Conservation (phyloP, 2,888 invertebrate species). For the Drosophila peninsularis region DNA sequence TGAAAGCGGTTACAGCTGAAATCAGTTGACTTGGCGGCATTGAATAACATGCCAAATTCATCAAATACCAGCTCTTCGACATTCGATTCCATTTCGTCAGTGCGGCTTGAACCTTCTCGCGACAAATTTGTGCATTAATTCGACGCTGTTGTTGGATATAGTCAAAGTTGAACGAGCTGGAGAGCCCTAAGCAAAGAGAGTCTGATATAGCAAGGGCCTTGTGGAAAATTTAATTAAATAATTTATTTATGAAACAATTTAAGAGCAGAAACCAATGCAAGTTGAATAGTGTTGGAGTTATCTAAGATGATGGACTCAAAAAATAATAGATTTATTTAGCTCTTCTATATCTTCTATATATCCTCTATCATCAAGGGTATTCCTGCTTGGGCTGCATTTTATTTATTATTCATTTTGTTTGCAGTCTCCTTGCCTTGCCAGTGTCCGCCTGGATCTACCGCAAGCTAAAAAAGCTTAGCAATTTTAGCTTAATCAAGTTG, state of each 20-base stretch:
- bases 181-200: background rate
- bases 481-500: background rate
- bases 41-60: constrained; percentile 60
- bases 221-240: background rate
- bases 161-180: background rate
- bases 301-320: too few species aligned
- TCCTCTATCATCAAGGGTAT: background rate
- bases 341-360: too few species aligned
- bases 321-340: too few species aligned
- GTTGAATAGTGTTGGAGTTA: too few species aligned
- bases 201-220: background rate
- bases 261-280: too few species aligned
- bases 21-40: constrained; percentile 58
- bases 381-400: background rate
- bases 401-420: background rate
- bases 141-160: background rate
- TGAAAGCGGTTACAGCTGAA: constrained; percentile 63
- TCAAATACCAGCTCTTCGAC: constrained; percentile 50
- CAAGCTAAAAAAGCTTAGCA: constrained; percentile 13
- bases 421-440: background rate
- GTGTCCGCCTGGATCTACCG: constrained; percentile 6
- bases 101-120: constrained; percentile 3
- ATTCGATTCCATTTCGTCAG: constrained; percentile 23
- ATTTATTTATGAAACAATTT: background rate
- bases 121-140: constrained; percentile 4